These are phyloP conservation scores for Agriotes lineatus DNA, from an alignment of 2,888 invertebrate genomes.

Conservation along the genomic window DNA sequence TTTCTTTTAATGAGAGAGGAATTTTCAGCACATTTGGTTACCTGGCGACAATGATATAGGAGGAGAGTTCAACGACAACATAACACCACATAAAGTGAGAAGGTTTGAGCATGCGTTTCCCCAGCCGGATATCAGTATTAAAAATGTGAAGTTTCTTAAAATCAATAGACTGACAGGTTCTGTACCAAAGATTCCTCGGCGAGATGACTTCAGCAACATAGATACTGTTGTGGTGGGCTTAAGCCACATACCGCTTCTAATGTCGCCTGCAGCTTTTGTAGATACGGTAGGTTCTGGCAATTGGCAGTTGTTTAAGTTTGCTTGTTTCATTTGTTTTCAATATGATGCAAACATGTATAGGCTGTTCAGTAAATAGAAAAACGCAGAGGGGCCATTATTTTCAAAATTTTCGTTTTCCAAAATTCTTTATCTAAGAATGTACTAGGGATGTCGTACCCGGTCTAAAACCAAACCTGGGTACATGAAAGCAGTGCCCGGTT, in stretches of 20 bases:
- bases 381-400: too few relatives aligned
- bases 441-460: too few relatives aligned
- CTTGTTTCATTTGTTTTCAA: too few relatives aligned
- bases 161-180: slow-evolving; percentile 77
- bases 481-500: too few relatives aligned
- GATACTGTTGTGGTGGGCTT: slow-evolving; percentile 74
- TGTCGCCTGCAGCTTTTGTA: slow-evolving; percentile 68
- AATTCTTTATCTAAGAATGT: too few relatives aligned
- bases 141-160: slow-evolving; percentile 79
- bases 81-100: slow-evolving; percentile 76
- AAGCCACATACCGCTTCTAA: slow-evolving; percentile 80
- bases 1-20: too few relatives aligned
- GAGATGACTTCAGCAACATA: slow-evolving; percentile 62
- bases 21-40: slow-evolving; percentile 80
- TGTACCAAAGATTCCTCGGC: slow-evolving; percentile 70
- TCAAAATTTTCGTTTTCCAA: too few relatives aligned
- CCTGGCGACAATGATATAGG: slow-evolving; percentile 99
- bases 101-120: slow-evolving; percentile 83
- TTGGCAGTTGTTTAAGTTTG: too few relatives aligned
- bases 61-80: slow-evolving; percentile 83
- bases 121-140: slow-evolving; percentile 74
- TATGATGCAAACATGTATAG: too few relatives aligned
- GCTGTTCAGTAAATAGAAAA: too few relatives aligned
- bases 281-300: slow-evolving; percentile 66
- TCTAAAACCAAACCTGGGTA: too few relatives aligned